A percentile compares a stretch with the other conserved stretches of the same genome.
Conservation (phyloP, 2,888 invertebrate genomes). For the Chironomus tentans region DNA sequence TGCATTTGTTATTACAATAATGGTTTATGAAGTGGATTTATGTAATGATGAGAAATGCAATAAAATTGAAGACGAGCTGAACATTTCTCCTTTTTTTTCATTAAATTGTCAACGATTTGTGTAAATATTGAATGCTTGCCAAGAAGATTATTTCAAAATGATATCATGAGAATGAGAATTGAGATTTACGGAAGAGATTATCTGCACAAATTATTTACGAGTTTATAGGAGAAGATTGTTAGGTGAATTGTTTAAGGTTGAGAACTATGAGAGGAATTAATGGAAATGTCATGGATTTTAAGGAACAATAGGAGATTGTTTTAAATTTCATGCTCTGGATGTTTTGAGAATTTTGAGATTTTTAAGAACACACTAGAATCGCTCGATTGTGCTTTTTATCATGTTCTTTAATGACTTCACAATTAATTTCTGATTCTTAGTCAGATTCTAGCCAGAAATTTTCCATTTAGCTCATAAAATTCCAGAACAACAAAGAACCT, state of each 20-base stretch:
- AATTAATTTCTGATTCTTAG: too few species aligned
- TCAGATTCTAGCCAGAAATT: too few species aligned
- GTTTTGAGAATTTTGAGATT: too few species aligned
- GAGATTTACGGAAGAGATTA: neutral
- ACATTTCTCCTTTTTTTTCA: neutral
- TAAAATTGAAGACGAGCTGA: neutral
- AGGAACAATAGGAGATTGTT: too few species aligned
- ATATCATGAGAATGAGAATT: neutral
- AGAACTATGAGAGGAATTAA: neutral
- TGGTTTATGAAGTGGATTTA: conserved; percentile 18
- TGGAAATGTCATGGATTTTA: neutral
- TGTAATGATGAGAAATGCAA: conserved; percentile 16
- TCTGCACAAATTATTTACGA: neutral
- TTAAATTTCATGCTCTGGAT: too few species aligned
- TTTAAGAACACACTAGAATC: too few species aligned
- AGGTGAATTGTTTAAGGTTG: neutral
- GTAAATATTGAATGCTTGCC: conserved; percentile 13
- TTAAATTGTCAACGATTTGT: conserved; percentile 23
- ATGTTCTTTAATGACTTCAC: too few species aligned
- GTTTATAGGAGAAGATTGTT: neutral
- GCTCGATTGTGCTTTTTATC: too few species aligned
- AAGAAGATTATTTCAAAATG: neutral
- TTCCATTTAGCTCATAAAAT: too few species aligned
- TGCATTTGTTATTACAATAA: conserved; percentile 25
- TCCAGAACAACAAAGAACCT: too few species aligned